These are phyloP conservation scores for Podilymbus podiceps DNA, from an alignment of 2,113 vertebrate species.

Conservation along the genomic window DNA sequence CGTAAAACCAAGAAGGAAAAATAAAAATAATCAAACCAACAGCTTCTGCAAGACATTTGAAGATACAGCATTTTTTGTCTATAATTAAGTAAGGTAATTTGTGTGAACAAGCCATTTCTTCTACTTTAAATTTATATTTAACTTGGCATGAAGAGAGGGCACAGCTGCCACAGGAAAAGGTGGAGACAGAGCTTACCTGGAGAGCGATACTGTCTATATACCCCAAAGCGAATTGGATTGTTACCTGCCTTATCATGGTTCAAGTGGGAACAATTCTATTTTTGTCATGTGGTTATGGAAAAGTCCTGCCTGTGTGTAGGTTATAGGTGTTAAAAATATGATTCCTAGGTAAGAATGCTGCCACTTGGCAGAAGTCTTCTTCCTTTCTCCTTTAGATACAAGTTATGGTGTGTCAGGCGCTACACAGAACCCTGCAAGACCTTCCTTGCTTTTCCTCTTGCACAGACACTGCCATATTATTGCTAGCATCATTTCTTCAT, in stretches of 20 bases:
- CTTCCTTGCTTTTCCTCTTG: neutral
- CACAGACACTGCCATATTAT: neutral
- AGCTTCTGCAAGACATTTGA: neutral
- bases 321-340: neutral
- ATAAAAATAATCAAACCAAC: neutral
- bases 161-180: neutral
- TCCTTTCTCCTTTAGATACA: neutral
- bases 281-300: neutral
- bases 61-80: neutral
- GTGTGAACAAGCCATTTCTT: neutral
- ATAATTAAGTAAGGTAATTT: neutral
- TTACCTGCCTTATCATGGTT: neutral
- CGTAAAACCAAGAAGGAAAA: neutral
- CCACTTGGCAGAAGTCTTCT: neutral
- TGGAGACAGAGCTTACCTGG: neutral
- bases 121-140: neutral
- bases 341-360: neutral
- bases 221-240: neutral
- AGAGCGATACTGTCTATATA: neutral
- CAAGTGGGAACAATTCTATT: neutral
- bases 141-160: neutral
- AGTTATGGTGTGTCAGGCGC: rapidly evolving
- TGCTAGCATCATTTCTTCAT: rapidly evolving
- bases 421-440: neutral
- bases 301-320: neutral